Percentiles rank a stretch among this genome's conserved stretches.
These are phyloP conservation scores for Ericerus pela DNA, from an alignment of 1,140 invertebrate species.

Conservation along the genomic window DNA sequence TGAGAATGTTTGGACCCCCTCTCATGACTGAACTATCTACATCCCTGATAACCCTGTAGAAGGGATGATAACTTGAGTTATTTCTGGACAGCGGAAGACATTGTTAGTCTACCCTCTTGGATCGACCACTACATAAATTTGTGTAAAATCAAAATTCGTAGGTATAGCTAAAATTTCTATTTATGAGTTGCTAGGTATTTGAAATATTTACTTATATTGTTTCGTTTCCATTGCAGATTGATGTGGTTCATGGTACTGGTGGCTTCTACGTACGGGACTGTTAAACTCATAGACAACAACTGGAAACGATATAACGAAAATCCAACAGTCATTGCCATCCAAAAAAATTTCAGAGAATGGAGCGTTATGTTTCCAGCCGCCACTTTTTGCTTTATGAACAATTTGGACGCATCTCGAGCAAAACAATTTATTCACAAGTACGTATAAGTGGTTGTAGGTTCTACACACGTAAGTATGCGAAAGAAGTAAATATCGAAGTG, in stretches of 20 bases:
- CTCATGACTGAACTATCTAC: no score
- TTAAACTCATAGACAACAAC: constrained; percentile 30
- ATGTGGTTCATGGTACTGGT: constrained; percentile 34
- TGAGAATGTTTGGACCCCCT: no score
- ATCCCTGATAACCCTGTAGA: no score
- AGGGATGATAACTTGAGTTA: no score
- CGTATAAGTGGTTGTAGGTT: neutral
- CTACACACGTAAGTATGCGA: no score
- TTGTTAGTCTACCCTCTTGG: neutral
- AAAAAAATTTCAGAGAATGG: constrained; percentile 44
- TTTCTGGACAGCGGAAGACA: no score
- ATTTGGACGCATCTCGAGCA: constrained; percentile 28
- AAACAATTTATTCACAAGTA: constrained; percentile 15
- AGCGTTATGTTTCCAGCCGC: constrained; percentile 37
- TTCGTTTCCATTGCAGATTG: constrained; percentile 31
- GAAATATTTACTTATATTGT: no score
- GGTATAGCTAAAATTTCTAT: neutral
- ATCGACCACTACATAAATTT: neutral
- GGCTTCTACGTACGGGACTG: constrained; percentile 23
- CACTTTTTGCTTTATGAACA: constrained; percentile 35
- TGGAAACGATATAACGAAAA: constrained; percentile 38
- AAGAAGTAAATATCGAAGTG: no score
- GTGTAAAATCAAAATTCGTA: neutral
- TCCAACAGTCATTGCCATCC: constrained; percentile 41
- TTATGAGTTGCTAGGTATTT: no score